phyloP scores from a whole-genome alignment of 2,888 invertebrate genomes.

The Thymelicus lineola region DNA sequence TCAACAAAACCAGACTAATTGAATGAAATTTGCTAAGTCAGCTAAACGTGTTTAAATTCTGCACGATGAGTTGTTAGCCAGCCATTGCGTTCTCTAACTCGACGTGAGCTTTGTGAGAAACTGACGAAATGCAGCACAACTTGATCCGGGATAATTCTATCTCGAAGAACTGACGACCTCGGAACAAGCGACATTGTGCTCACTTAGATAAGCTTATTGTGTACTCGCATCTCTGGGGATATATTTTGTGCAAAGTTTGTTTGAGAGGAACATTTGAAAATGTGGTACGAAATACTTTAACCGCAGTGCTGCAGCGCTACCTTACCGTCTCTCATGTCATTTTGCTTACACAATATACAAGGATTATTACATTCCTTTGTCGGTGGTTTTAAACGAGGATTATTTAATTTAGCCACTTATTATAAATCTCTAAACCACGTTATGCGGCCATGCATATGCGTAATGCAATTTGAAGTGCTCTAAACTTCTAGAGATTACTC shows the following conservation, averaged over 20 bases:
- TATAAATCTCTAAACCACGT: not conserved
- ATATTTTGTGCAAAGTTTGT: slow-evolving; percentile 9
- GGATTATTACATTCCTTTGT: slow-evolving; percentile 5
- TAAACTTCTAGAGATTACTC: too few relatives aligned
- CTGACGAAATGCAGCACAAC: slow-evolving; percentile 6
- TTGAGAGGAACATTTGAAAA: slow-evolving; percentile 9
- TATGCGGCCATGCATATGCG: too few relatives aligned
- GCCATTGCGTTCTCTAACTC: not conserved
- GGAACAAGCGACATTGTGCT: slow-evolving; percentile 12
- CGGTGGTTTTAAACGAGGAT: not conserved
- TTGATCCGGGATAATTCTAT: slow-evolving; percentile 11
- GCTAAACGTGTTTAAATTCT: not conserved
- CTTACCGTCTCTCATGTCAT: not conserved
- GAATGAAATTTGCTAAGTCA: not conserved
- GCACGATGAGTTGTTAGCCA: not conserved
- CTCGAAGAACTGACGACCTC: slow-evolving; percentile 8
- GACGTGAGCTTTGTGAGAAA: slow-evolving; percentile 7
- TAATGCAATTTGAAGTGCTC: too few relatives aligned
- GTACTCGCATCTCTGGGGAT: slow-evolving; percentile 12
- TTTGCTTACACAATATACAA: slow-evolving; percentile 1
- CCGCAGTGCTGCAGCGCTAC: not conserved
- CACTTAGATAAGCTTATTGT: slow-evolving; percentile 21
- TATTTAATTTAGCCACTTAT: not conserved
- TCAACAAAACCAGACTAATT: not conserved
- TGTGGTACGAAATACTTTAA: slow-evolving; percentile 13